phyloP scores from a whole-genome alignment of 2,113 vertebrate species.

The Mustela lutreola region DNA sequence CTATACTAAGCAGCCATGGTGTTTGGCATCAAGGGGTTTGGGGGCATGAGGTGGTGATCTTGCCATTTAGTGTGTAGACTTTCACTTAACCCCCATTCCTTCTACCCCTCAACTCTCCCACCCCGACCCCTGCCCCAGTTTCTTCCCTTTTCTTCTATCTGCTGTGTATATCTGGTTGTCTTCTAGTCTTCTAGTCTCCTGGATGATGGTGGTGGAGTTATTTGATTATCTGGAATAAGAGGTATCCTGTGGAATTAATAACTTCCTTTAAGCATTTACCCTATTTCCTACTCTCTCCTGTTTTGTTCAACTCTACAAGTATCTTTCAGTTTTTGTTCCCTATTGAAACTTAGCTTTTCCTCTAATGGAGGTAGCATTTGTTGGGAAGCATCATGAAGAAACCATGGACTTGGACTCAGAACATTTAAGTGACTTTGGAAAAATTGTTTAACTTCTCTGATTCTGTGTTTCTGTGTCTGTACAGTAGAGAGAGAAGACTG shows the following conservation, averaged over 20 bases:
- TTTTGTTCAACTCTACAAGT: background rate
- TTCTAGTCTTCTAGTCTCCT: background rate
- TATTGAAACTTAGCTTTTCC: constrained; percentile 42
- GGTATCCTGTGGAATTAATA: background rate
- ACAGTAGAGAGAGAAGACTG: background rate
- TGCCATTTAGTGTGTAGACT: background rate
- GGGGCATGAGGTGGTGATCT: background rate
- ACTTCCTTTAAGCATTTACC: background rate
- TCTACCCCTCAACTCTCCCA: background rate
- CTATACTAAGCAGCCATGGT: background rate
- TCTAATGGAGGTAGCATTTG: constrained; percentile 1
- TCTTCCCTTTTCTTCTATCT: background rate
- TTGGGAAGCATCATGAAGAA: constrained; percentile 16
- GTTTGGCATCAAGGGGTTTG: background rate
- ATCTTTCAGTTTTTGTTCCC: constrained; percentile 29
- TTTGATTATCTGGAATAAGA: background rate
- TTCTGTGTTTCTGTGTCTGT: background rate
- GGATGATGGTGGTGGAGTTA: background rate
- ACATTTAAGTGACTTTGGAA: constrained; percentile 46
- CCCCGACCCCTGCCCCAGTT: background rate
- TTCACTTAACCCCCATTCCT: background rate
- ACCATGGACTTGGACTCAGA: background rate
- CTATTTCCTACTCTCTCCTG: background rate
- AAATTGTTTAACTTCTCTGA: constrained; percentile 39
- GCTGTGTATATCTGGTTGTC: background rate